These are phyloP conservation scores for Microcebus lehilahytsara DNA, from an alignment of 2,113 vertebrate genomes.

Conservation along the genomic window DNA sequence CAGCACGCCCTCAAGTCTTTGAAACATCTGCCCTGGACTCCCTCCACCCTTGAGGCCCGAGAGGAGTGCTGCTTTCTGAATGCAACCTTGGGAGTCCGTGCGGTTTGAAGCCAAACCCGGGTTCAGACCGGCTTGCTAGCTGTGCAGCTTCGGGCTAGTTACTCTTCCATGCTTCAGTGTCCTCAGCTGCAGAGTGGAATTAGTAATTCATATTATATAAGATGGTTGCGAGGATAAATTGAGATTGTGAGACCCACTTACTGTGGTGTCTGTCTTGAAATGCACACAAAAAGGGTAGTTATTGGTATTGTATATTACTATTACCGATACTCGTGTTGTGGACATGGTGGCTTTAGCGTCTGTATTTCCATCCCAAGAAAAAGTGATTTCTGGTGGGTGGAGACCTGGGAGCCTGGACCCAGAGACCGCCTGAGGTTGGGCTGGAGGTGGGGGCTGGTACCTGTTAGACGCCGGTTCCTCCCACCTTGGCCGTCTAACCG, in stretches of 20 bases:
- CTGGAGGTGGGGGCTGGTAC: background rate
- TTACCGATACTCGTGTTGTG: rapidly evolving
- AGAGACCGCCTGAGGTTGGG: background rate
- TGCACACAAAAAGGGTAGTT: rapidly evolving
- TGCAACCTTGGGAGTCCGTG: background rate
- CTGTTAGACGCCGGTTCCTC: background rate
- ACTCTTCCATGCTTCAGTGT: background rate
- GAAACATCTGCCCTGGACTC: background rate
- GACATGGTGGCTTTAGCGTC: background rate
- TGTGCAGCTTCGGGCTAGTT: background rate
- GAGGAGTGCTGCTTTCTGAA: background rate
- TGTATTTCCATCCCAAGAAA: background rate
- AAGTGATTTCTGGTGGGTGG: background rate
- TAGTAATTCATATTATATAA: background rate
- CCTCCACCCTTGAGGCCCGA: rapidly evolving
- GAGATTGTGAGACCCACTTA: background rate
- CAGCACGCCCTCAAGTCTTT: background rate
- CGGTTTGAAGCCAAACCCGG: background rate
- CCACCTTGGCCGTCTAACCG: background rate
- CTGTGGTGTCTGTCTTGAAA: background rate
- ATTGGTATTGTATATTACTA: rapidly evolving
- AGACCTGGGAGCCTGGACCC: background rate
- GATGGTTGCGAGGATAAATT: background rate
- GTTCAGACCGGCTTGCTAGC: background rate
- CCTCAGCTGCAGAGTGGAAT: background rate